Percentiles rank a stretch among this genome's conserved stretches.
Evolutionary conservation across 2,888 invertebrate species (phyloP).

Genomic region (Bombylius discolor): DNA sequence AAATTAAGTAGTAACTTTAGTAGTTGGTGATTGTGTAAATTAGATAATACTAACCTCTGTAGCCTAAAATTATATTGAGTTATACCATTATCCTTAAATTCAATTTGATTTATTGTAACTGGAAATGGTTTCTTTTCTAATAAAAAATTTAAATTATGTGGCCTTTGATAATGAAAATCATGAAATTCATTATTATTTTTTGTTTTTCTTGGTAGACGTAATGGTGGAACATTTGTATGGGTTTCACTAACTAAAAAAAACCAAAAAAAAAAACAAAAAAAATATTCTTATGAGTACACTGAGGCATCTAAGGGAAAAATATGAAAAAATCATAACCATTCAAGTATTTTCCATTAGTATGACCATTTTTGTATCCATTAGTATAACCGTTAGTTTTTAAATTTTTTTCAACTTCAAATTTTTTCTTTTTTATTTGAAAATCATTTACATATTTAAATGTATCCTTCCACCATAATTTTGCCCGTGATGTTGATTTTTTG

Average conservation of each 20-base stretch:
- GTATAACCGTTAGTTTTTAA: no score
- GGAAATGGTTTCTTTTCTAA: neutral
- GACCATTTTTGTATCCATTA: no score
- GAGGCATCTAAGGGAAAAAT: neutral
- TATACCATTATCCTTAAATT: neutral
- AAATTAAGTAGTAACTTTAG: no score
- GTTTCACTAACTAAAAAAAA: no score
- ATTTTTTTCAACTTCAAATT: neutral
- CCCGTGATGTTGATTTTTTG: conserved; percentile 8
- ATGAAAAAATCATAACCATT: no score
- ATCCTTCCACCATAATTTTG: conserved; percentile 17
- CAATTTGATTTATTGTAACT: neutral
- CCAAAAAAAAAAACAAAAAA: no score
- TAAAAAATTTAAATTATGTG: neutral
- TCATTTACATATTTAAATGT: conserved; percentile 14
- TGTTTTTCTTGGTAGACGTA: conserved; percentile 1
- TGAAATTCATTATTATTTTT: neutral
- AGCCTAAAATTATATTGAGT: neutral
- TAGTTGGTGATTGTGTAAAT: no score
- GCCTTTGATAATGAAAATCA: neutral
- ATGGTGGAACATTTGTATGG: neutral
- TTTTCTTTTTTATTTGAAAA: neutral
- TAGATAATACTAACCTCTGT: neutral
- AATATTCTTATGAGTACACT: neutral
- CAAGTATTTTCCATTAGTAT: no score